A percentile compares a stretch with the other conserved stretches of the same genome.
Evolutionary conservation across 2,113 vertebrate species (phyloP).

Genomic region (Labrus mixtus): DNA sequence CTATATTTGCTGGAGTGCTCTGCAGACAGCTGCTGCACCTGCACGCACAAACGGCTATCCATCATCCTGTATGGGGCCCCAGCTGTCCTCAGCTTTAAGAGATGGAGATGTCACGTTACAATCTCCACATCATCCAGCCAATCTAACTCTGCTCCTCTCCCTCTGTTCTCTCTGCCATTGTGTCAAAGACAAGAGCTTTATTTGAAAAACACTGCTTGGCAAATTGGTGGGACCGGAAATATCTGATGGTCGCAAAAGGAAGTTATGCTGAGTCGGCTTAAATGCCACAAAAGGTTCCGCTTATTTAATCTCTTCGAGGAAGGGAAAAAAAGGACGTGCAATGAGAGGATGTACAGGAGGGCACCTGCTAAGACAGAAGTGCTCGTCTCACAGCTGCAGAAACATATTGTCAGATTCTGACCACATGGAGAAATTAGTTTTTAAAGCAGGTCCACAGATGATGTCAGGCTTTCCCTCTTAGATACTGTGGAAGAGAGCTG

Average conservation of each 20-base stretch:
- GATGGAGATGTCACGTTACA: constrained; percentile 69
- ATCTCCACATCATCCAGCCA: constrained; percentile 52
- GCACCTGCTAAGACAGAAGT: constrained; percentile 54
- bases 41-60: constrained; percentile 50
- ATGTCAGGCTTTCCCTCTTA: constrained; percentile 46
- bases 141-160: constrained; percentile 30
- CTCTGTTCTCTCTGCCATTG: constrained; percentile 54
- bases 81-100: constrained; percentile 57
- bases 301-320: constrained; percentile 58
- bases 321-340: constrained; percentile 22
- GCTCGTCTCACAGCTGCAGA: constrained; percentile 42
- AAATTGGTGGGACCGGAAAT: constrained; percentile 64
- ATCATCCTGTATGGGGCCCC: constrained; percentile 51
- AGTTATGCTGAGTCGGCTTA: constrained; percentile 68
- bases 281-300: constrained; percentile 65
- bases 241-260: constrained; percentile 62
- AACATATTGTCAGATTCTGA: constrained; percentile 39
- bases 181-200: constrained; percentile 45
- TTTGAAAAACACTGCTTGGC: constrained; percentile 42
- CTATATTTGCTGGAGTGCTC: constrained; percentile 48
- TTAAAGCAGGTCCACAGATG: constrained; percentile 48
- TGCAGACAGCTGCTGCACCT: constrained; percentile 59
- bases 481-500: constrained; percentile 29
- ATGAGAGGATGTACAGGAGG: constrained; percentile 33
- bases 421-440: constrained; percentile 58